A percentile compares a stretch with the other conserved stretches of the same genome.
These are phyloP conservation scores for Acanthosepion esculentum DNA, from an alignment of 2,888 invertebrate species.

Conservation along the genomic window DNA sequence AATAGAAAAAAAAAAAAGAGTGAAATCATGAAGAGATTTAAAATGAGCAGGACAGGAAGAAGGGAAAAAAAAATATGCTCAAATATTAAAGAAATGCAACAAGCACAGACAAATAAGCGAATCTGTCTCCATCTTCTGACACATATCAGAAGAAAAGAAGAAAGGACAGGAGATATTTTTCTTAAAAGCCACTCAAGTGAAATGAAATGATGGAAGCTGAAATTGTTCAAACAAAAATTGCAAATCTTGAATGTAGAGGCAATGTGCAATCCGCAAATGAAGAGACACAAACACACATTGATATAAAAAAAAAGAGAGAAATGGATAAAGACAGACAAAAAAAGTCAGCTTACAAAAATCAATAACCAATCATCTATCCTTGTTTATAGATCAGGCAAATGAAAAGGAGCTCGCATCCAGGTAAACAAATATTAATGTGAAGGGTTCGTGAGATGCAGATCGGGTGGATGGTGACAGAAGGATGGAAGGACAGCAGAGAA, in stretches of 20 bases:
- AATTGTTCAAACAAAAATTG: not conserved
- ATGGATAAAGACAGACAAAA: not conserved
- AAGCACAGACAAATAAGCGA: not conserved
- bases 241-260: not conserved
- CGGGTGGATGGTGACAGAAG: not conserved
- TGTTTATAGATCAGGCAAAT: slow-evolving; percentile 22
- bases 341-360: not conserved
- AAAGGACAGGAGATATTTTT: not conserved
- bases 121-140: not conserved
- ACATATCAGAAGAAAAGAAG: not conserved
- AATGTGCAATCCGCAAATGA: not conserved
- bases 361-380: not conserved
- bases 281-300: not conserved
- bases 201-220: not conserved
- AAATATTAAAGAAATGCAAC: not conserved
- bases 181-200: not conserved
- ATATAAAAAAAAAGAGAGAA: not conserved
- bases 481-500: not conserved
- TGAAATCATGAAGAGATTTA: not conserved
- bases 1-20: not conserved
- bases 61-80: not conserved
- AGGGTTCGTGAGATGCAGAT: not conserved
- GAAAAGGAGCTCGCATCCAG: not conserved
- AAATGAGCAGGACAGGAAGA: not conserved
- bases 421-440: not conserved